Evolutionary conservation across 2,797 vertebrate species (phyloP).

Genomic region (Pygocentrus nattereri): DNA sequence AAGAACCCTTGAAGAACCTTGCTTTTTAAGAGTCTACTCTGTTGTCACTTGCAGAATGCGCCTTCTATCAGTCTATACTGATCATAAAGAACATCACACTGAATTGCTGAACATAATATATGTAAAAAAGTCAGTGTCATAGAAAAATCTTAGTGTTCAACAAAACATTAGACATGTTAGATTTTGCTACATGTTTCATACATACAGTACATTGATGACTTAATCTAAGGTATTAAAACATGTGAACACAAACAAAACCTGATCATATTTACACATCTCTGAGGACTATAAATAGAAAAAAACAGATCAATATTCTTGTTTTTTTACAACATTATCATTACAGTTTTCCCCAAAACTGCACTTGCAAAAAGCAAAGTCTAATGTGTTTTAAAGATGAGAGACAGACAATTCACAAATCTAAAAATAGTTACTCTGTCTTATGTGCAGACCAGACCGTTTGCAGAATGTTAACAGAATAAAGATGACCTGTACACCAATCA

Average conservation of each 20-base stretch:
- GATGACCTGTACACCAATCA: too few relatives aligned
- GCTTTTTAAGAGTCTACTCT: too few relatives aligned
- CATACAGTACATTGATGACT: neutral
- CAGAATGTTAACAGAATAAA: too few relatives aligned
- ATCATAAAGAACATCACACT: neutral
- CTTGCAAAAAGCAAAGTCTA: too few relatives aligned
- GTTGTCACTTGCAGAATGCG: neutral
- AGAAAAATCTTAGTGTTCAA: neutral
- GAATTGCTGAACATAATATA: neutral
- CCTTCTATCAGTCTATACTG: neutral
- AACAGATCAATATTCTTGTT: slow-evolving; percentile 18
- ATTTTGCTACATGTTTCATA: neutral
- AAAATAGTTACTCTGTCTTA: too few relatives aligned
- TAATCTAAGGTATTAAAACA: neutral
- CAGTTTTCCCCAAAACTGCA: too few relatives aligned
- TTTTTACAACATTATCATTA: slow-evolving; percentile 24
- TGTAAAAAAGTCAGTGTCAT: slow-evolving; percentile 6
- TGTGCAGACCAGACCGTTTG: too few relatives aligned
- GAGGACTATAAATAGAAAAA: slow-evolving; percentile 26
- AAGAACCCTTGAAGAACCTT: too few relatives aligned
- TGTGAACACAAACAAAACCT: neutral
- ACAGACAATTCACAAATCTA: too few relatives aligned
- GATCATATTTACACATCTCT: neutral
- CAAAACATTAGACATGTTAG: neutral
- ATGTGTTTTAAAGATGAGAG: too few relatives aligned